Evolutionary conservation across 2,113 vertebrate genomes (phyloP).

Genomic region (Tragelaphus buxtoni): DNA sequence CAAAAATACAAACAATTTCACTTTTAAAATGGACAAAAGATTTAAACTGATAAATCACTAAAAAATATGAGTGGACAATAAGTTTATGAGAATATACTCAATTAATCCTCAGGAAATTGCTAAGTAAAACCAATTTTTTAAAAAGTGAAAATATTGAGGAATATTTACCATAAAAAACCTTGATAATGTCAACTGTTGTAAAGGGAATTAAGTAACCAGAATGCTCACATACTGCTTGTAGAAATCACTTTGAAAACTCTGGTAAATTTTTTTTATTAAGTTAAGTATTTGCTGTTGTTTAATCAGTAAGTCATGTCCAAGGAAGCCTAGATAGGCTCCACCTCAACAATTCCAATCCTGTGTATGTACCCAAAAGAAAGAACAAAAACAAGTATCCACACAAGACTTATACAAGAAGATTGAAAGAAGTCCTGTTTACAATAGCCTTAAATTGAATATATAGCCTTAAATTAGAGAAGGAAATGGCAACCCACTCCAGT

Average conservation of each 20-base stretch:
- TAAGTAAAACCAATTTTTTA: not conserved
- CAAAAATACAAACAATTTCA: not conserved
- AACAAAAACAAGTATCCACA: not conserved
- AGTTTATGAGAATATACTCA: not conserved
- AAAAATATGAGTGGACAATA: not conserved
- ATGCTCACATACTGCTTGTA: fast-evolving
- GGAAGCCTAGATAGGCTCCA: not conserved
- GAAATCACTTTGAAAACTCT: not conserved
- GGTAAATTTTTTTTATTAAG: not conserved
- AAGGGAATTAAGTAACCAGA: not conserved
- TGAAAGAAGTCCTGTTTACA: not conserved
- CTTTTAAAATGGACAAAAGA: not conserved
- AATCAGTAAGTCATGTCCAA: not conserved
- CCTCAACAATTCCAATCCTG: not conserved
- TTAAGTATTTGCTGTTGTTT: not conserved
- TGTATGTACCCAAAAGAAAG: not conserved
- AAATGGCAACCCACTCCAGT: not conserved
- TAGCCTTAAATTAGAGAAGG: not conserved
- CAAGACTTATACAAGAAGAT: not conserved
- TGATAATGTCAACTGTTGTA: not conserved
- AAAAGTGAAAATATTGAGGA: not conserved
- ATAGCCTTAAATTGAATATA: not conserved
- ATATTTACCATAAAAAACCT: not conserved
- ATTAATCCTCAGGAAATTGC: not conserved
- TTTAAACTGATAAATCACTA: not conserved